phyloP scores from a whole-genome alignment of 2,888 invertebrate species.

The Cotesia congregata region DNA sequence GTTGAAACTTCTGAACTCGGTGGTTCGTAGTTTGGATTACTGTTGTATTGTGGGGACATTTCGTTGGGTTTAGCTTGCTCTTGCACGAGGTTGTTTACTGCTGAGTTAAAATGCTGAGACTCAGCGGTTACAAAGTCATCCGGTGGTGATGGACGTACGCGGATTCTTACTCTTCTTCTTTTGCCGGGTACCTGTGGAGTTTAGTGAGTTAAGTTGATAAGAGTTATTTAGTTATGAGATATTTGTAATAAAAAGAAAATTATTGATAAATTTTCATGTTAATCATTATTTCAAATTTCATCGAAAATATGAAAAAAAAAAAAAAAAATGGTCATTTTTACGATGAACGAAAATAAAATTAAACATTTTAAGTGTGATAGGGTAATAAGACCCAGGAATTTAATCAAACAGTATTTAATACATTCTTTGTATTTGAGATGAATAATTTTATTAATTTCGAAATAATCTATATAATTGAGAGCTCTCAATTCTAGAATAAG shows the following conservation, averaged over 20 bases:
- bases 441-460: no score
- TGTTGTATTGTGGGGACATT: constrained; percentile 17
- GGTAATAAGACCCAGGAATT: no score
- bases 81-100: constrained; percentile 59
- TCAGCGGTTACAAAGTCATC: constrained; percentile 86
- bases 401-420: no score
- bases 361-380: no score
- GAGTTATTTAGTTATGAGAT: background rate
- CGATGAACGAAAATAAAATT: no score
- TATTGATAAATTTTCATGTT: no score
- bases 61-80: constrained; percentile 50
- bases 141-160: constrained; percentile 76
- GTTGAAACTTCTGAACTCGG: constrained; percentile 21
- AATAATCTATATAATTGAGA: no score
- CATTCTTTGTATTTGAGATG: no score
- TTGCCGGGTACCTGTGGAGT: constrained; percentile 50
- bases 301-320: no score
- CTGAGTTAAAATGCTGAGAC: constrained; percentile 79
- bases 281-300: no score
- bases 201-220: background rate
- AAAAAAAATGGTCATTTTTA: no score
- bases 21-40: background rate
- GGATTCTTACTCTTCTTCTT: constrained; percentile 81
- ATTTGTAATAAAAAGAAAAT: background rate
- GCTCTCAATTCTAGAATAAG: no score